Evolutionary conservation across 2,888 invertebrate species (phyloP).

Genomic region (Phymatocera aterrima): DNA sequence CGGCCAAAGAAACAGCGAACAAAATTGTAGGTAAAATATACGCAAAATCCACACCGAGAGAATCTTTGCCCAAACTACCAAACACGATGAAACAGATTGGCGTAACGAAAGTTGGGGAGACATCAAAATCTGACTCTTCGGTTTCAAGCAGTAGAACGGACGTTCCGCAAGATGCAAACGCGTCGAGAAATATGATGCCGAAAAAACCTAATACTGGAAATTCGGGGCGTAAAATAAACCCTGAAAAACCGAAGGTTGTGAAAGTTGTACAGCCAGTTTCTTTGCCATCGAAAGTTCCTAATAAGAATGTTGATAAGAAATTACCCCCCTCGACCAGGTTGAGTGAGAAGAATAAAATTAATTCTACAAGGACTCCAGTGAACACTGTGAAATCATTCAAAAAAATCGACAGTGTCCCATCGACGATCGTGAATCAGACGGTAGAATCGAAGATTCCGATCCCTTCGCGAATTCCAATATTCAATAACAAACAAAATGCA

Average conservation of each 20-base stretch:
- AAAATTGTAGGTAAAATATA: slow-evolving; percentile 47
- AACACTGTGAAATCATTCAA: not conserved
- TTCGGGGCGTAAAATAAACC: not conserved
- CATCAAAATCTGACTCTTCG: not conserved
- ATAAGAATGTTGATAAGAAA: not conserved
- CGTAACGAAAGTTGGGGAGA: not conserved
- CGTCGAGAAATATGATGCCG: not conserved
- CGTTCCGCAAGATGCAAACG: not conserved
- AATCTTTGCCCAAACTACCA: not conserved
- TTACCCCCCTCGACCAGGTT: not conserved
- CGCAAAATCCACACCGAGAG: slow-evolving; percentile 45
- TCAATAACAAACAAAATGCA: slow-evolving; percentile 52
- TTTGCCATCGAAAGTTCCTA: not conserved
- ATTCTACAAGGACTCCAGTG: not conserved
- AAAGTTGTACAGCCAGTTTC: not conserved
- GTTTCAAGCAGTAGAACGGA: not conserved
- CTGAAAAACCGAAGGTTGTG: slow-evolving; percentile 39
- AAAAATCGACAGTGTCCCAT: not conserved
- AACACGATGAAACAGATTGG: not conserved
- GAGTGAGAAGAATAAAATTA: slow-evolving; percentile 19
- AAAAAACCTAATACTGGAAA: not conserved
- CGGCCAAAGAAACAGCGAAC: slow-evolving; percentile 49
- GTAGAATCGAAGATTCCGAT: slow-evolving; percentile 45
- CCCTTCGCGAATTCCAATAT: slow-evolving; percentile 64
- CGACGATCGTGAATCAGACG: not conserved